phyloP scores from a whole-genome alignment of 2,888 invertebrate species.

The Copidosoma aretas region DNA sequence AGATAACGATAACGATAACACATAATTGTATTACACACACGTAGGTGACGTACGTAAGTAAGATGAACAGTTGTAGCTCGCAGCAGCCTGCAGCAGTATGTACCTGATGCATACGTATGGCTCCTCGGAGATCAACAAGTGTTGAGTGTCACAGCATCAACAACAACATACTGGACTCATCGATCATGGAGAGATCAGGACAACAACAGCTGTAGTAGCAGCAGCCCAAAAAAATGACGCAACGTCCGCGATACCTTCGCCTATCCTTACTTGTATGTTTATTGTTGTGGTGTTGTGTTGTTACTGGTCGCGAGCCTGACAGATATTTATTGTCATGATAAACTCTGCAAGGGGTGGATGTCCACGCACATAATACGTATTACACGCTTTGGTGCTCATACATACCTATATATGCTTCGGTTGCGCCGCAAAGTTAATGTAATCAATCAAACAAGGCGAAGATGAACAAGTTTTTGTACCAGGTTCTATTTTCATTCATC shows the following conservation, averaged over 20 bases:
- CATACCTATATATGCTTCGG: neutral
- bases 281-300: neutral
- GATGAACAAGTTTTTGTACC: slow-evolving; percentile 34
- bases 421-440: no score
- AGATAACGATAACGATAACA: no score
- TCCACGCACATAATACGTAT: neutral
- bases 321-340: neutral
- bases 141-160: neutral
- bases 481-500: slow-evolving; percentile 34
- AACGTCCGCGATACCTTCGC: slow-evolving; percentile 25
- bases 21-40: no score
- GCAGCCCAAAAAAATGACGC: slow-evolving; percentile 32
- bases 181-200: no score
- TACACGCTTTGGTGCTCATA: neutral
- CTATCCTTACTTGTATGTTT: neutral
- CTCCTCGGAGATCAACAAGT: slow-evolving; percentile 14
- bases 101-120: no score
- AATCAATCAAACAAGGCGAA: neutral
- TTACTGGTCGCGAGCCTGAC: neutral
- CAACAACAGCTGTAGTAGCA: no score
- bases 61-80: no score
- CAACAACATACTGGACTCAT: neutral
- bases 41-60: no score
- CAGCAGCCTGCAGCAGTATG: no score
- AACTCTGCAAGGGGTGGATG: neutral